Evolutionary conservation across 2,113 vertebrate species (phyloP).

Genomic region (Phycodurus eques): DNA sequence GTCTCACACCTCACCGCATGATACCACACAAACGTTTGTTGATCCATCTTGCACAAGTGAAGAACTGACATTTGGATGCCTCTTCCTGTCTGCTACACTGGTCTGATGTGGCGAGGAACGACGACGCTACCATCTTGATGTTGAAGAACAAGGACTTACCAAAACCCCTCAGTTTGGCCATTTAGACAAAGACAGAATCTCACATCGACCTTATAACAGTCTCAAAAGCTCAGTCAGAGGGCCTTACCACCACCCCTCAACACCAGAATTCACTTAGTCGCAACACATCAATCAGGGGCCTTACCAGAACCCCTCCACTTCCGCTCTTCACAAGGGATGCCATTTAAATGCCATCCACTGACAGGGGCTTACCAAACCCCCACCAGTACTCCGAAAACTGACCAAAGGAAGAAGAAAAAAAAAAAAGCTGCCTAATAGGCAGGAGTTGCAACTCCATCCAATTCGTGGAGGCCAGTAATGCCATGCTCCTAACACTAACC

Average conservation of each 20-base stretch:
- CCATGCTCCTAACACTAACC: not conserved
- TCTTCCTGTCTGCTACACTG: slow-evolving; percentile 50
- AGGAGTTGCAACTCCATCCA: slow-evolving; percentile 24
- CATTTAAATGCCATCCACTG: slow-evolving; percentile 37
- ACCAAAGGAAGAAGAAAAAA: slow-evolving; percentile 25
- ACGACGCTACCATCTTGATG: slow-evolving; percentile 15
- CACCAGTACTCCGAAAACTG: slow-evolving; percentile 42
- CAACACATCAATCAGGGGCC: slow-evolving; percentile 53
- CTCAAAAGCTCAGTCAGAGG: slow-evolving; percentile 22
- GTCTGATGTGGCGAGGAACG: slow-evolving; percentile 41
- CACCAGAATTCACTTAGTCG: slow-evolving; percentile 26
- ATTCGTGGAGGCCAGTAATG: not conserved
- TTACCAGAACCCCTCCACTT: slow-evolving; percentile 64
- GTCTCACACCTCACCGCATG: slow-evolving; percentile 6
- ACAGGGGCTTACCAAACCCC: slow-evolving; percentile 73
- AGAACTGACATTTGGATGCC: slow-evolving; percentile 38
- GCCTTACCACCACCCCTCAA: slow-evolving; percentile 44
- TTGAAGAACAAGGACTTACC: slow-evolving; percentile 48
- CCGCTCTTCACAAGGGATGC: slow-evolving; percentile 27
- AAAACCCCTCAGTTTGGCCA: slow-evolving; percentile 16
- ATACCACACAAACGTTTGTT: slow-evolving; percentile 17
- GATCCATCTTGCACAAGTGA: slow-evolving; percentile 40
- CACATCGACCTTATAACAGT: slow-evolving; percentile 26
- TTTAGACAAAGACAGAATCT: slow-evolving; percentile 31
- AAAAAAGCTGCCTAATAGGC: slow-evolving; percentile 6